A percentile compares a stretch with the other conserved stretches of the same genome.
Conservation (phyloP, 64 coral and sea anemone species). For the Pocillopora damicornis region DNA sequence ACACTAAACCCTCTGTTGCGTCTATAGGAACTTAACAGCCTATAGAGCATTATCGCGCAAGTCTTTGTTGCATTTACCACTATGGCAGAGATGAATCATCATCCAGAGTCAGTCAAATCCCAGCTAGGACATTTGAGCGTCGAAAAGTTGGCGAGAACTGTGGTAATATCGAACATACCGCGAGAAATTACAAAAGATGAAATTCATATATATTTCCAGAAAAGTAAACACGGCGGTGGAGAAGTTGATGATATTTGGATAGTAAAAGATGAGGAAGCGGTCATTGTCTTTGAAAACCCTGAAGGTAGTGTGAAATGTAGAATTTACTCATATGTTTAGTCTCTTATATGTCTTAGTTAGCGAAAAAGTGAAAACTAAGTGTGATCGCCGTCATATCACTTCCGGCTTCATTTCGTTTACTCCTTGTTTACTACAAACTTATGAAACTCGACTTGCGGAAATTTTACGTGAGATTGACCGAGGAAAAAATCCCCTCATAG, state of each 20-base stretch:
- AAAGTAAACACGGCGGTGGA: slow-evolving; percentile 50
- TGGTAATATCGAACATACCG: slow-evolving; percentile 54
- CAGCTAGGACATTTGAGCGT: neutral
- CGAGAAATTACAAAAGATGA: neutral
- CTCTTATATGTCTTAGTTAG: neutral
- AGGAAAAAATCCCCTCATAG: too few relatives aligned
- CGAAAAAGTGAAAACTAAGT: too few relatives aligned
- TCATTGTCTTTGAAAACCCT: slow-evolving; percentile 48
- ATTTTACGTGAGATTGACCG: too few relatives aligned
- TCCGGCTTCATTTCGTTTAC: too few relatives aligned
- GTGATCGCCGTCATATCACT: too few relatives aligned
- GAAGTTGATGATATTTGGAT: slow-evolving; percentile 51
- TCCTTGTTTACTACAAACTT: too few relatives aligned
- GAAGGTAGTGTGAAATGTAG: neutral
- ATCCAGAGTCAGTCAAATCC: neutral
- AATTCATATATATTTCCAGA: slow-evolving; percentile 76
- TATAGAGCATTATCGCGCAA: too few relatives aligned
- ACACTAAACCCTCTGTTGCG: too few relatives aligned
- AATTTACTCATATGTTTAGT: neutral
- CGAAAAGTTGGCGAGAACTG: slow-evolving; percentile 26
- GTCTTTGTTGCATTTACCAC: too few relatives aligned
- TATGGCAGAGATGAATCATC: too few relatives aligned
- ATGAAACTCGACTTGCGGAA: too few relatives aligned
- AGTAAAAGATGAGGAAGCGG: slow-evolving; percentile 15
- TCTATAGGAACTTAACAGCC: too few relatives aligned